A percentile compares a stretch with the other conserved stretches of the same genome.
These are phyloP conservation scores for Cantharis lateralis DNA, from an alignment of 2,888 invertebrate genomes.

Conservation along the genomic window DNA sequence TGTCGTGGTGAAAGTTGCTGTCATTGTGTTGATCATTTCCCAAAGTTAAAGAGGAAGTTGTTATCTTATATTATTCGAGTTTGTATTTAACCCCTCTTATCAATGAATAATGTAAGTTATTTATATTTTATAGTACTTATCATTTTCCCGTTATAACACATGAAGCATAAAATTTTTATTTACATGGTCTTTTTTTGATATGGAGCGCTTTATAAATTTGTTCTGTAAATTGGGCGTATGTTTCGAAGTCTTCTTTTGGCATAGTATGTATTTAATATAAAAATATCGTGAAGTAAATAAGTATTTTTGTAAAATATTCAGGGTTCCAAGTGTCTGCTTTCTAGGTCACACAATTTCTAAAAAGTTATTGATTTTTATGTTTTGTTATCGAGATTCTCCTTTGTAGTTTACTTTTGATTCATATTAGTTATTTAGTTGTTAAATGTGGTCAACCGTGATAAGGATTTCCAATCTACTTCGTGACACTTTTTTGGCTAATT, in stretches of 20 bases:
- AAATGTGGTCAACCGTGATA: background rate
- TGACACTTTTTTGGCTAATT: background rate
- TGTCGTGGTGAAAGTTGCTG: background rate
- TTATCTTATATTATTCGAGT: background rate
- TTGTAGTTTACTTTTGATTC: background rate
- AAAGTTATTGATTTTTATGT: background rate
- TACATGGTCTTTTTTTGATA: background rate
- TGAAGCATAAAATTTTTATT: background rate
- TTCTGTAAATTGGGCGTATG: background rate
- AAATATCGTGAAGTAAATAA: background rate
- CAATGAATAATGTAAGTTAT: background rate
- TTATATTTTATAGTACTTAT: background rate
- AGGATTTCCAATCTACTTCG: background rate
- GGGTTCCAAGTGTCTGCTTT: background rate
- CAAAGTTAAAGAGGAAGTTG: background rate
- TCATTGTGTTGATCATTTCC: background rate
- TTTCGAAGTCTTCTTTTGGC: background rate
- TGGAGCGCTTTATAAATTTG: background rate
- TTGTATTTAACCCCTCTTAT: background rate
- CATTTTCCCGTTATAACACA: background rate
- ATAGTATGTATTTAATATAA: background rate
- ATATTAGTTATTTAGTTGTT: background rate
- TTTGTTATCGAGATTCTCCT: background rate
- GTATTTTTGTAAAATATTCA: background rate
- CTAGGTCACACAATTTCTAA: background rate